Percentiles rank a stretch among this genome's conserved stretches.
Evolutionary conservation across 2,113 vertebrate species (phyloP).

Genomic region (Percopsis transmontana): DNA sequence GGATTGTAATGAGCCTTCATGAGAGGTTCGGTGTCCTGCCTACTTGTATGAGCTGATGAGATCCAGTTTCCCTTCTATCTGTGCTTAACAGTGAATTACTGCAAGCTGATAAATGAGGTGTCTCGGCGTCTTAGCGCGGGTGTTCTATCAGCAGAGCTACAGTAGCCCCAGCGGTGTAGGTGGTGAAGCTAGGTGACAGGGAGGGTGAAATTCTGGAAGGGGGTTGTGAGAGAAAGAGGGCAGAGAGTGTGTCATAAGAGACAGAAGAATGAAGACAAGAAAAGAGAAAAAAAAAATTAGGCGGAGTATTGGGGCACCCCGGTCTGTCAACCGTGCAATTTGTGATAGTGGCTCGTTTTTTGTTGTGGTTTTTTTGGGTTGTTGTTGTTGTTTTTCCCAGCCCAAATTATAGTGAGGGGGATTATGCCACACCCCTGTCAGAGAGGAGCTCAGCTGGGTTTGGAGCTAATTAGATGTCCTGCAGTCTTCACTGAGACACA

Average conservation of each 20-base stretch:
- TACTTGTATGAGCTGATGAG: conserved; percentile 33
- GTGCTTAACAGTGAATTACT: conserved; percentile 42
- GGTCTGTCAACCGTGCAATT: conserved; percentile 59
- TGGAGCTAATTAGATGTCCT: conserved; percentile 64
- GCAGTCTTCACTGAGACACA: conserved; percentile 39
- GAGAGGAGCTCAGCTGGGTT: conserved; percentile 57
- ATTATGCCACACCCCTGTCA: conserved; percentile 49
- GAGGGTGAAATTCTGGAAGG: conserved; percentile 37
- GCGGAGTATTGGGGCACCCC: conserved; percentile 33
- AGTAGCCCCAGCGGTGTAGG: conserved; percentile 61
- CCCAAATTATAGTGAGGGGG: conserved; percentile 38
- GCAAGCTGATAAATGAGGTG: conserved; percentile 64
- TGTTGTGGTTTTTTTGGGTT: too few species aligned
- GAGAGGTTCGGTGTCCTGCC: conserved; percentile 5
- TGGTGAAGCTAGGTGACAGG: conserved; percentile 70
- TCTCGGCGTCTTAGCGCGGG: conserved; percentile 53
- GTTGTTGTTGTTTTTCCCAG: conserved; percentile 14
- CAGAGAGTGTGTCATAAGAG: background rate
- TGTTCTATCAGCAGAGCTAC: conserved; percentile 56
- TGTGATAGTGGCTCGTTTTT: conserved; percentile 28
- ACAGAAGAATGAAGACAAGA: conserved; percentile 8
- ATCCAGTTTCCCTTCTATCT: conserved; percentile 7
- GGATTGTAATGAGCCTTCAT: background rate
- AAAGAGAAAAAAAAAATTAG: background rate
- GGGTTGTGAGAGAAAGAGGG: background rate